Evolutionary conservation across 2,888 invertebrate genomes (phyloP).

Genomic region (Ectemnius lituratus): DNA sequence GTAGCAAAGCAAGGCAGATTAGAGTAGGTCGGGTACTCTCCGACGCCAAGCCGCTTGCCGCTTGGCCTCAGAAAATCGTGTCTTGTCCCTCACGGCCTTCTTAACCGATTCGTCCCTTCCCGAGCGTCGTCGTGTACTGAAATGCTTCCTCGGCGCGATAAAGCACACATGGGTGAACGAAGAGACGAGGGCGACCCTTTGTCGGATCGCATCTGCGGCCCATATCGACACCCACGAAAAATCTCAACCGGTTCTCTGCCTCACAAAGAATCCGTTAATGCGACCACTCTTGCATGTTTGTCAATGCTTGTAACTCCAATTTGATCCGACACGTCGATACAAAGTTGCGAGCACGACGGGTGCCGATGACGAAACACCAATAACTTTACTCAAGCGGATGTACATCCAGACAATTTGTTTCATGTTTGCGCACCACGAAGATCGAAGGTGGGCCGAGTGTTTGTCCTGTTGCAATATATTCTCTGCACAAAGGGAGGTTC

Average conservation of each 20-base stretch:
- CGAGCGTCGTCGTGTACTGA: background rate
- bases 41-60: constrained; percentile 43
- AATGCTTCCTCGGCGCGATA: constrained; percentile 29
- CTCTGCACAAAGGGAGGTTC: background rate
- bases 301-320: too few species aligned
- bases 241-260: constrained; percentile 49
- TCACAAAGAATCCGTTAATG: constrained; percentile 39
- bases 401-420: background rate
- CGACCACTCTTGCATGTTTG: constrained; percentile 31
- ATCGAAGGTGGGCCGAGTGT: background rate
- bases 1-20: constrained; percentile 59
- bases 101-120: constrained; percentile 25
- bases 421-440: too few species aligned
- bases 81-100: constrained; percentile 33
- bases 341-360: too few species aligned
- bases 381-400: too few species aligned
- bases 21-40: constrained; percentile 65
- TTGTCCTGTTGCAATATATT: constrained; percentile 5
- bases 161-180: constrained; percentile 30
- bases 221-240: constrained; percentile 50
- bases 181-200: constrained; percentile 28
- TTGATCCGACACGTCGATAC: too few species aligned
- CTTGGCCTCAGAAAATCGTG: constrained; percentile 32
- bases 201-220: constrained; percentile 39
- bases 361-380: too few species aligned